A percentile compares a stretch with the other conserved stretches of the same genome.
These are phyloP conservation scores for Cryptomyrus ogoouensis DNA, from an alignment of 2,113 vertebrate genomes.

Conservation along the genomic window DNA sequence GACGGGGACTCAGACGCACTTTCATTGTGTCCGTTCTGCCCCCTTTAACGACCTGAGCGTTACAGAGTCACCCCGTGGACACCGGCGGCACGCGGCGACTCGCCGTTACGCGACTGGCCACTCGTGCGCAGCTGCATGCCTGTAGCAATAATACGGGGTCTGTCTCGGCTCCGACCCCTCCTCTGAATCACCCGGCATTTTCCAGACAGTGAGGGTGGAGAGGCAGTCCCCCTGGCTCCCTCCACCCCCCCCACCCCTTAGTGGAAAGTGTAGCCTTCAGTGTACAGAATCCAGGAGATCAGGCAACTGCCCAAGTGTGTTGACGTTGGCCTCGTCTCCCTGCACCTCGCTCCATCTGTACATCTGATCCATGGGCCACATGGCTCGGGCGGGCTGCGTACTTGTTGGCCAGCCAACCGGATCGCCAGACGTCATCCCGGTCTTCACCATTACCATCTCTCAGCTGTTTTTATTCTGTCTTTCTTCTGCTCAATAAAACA, in stretches of 20 bases:
- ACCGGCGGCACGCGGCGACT: neutral
- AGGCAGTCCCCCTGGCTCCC: neutral
- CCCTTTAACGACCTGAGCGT: too few species aligned
- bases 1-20: neutral
- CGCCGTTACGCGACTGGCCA: neutral
- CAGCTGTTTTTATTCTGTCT: constrained; percentile 11
- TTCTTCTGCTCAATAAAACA: neutral
- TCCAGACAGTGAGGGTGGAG: constrained; percentile 18
- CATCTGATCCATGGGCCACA: constrained; percentile 11
- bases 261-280: constrained; percentile 10
- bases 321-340: constrained; percentile 6
- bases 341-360: neutral
- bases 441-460: constrained; percentile 40
- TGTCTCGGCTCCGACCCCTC: neutral
- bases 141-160: neutral
- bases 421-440: constrained; percentile 31
- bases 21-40: neutral
- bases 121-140: neutral
- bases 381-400: constrained; percentile 32
- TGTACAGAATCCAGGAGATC: neutral
- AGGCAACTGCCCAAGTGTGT: neutral
- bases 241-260: neutral
- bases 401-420: constrained; percentile 51
- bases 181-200: constrained; percentile 1
- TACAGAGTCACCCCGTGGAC: neutral